A percentile compares a stretch with the other conserved stretches of the same genome.
phyloP scores from a whole-genome alignment of 2,113 vertebrate genomes.

The Spea multiplicata region DNA sequence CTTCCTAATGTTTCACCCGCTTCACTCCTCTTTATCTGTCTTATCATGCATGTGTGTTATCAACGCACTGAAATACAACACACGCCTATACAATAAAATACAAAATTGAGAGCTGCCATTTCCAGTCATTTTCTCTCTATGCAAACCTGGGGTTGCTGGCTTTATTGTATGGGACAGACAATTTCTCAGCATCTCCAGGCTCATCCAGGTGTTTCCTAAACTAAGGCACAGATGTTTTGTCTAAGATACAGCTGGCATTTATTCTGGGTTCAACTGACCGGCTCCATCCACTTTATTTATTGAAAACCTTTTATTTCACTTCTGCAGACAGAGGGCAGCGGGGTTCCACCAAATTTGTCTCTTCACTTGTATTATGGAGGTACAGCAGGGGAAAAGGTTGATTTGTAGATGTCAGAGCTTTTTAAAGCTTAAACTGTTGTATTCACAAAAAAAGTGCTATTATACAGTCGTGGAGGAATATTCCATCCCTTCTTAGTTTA shows the following conservation, averaged over 20 bases:
- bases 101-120: constrained; percentile 22
- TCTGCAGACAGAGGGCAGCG: no score
- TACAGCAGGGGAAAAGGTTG: no score
- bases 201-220: not conserved
- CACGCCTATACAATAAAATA: constrained; percentile 39
- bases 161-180: constrained; percentile 2
- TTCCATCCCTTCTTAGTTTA: no score
- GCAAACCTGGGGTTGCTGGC: constrained; percentile 29
- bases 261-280: not conserved
- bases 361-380: no score
- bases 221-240: not conserved
- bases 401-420: no score
- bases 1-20: constrained; percentile 4
- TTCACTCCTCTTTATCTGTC: constrained; percentile 14
- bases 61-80: constrained; percentile 34
- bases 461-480: no score
- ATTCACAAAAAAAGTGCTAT: no score
- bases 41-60: constrained; percentile 40
- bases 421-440: no score
- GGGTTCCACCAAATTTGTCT: no score
- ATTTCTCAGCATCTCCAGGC: not conserved
- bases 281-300: not conserved
- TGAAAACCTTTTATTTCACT: no score
- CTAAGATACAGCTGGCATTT: not conserved
- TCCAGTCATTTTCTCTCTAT: constrained; percentile 40